phyloP scores from a whole-genome alignment of 1,140 invertebrate genomes.

The Halictus rubicundus region DNA sequence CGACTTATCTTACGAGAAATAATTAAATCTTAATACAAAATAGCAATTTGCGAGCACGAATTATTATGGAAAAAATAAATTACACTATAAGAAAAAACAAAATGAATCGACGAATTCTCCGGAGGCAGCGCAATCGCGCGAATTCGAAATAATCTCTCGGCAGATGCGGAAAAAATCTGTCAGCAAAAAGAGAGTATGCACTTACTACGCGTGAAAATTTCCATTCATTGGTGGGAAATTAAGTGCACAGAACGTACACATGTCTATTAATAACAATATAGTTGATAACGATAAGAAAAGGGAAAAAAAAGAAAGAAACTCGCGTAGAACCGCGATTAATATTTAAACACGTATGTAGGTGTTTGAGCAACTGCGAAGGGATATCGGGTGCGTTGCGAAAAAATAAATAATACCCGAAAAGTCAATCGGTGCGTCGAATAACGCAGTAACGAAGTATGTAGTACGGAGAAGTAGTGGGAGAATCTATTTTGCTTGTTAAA shows the following conservation, averaged over 20 bases:
- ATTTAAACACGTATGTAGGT: not conserved
- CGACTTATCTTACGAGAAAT: too few species aligned
- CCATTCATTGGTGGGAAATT: constrained; percentile 1
- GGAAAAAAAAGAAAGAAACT: too few species aligned
- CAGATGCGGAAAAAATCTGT: not conserved
- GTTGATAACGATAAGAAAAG: constrained; percentile 11
- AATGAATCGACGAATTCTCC: not conserved
- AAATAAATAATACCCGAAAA: constrained; percentile 29
- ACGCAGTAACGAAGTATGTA: constrained; percentile 19
- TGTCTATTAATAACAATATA: constrained; percentile 40
- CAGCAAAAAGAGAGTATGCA: not conserved
- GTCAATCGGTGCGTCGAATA: constrained; percentile 44
- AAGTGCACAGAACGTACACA: not conserved
- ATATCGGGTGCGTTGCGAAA: not conserved
- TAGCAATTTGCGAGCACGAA: not conserved
- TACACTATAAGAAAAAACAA: not conserved
- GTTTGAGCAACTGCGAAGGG: too few species aligned
- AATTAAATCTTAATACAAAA: not conserved
- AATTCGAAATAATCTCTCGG: not conserved
- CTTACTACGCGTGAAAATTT: not conserved
- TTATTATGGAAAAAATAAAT: not conserved
- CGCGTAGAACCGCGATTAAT: not conserved
- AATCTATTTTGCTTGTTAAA: constrained; percentile 64
- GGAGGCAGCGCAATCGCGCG: not conserved
- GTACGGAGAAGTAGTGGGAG: constrained; percentile 32